A percentile compares a stretch with the other conserved stretches of the same genome.
Conservation (phyloP, 2,113 vertebrate species). For the Etheostoma spectabile region DNA sequence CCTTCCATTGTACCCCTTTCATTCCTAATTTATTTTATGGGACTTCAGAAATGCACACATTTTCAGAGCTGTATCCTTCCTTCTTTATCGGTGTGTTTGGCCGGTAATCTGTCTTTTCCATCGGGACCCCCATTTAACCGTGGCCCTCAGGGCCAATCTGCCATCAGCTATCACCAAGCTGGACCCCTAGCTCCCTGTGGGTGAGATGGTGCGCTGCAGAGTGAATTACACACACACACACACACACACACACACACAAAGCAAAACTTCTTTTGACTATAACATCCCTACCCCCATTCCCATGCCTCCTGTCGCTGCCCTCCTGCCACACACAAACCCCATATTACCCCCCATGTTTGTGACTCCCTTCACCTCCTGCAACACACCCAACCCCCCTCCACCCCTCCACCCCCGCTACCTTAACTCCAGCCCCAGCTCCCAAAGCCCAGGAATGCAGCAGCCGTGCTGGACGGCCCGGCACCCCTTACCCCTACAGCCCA, state of each 20-base stretch:
- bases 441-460: slow-evolving; percentile 79
- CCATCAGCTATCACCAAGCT: slow-evolving; percentile 40
- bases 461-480: slow-evolving; percentile 62
- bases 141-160: slow-evolving; percentile 24
- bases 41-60: not conserved
- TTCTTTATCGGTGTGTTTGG: slow-evolving; percentile 20
- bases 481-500: slow-evolving; percentile 55
- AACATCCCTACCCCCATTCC: slow-evolving; percentile 38
- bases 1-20: not conserved
- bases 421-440: slow-evolving; percentile 73
- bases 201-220: slow-evolving; percentile 36
- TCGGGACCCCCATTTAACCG: slow-evolving; percentile 1
- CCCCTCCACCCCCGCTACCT: slow-evolving; percentile 12
- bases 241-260: slow-evolving; percentile 29
- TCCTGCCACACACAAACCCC: slow-evolving; percentile 30
- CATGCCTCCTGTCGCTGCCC: slow-evolving; percentile 58
- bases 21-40: not conserved
- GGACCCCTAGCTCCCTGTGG: slow-evolving; percentile 48
- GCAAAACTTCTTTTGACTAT: slow-evolving; percentile 44
- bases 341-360: not conserved
- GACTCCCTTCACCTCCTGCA: slow-evolving; percentile 47
- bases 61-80: not conserved
- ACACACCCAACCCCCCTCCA: slow-evolving; percentile 24
- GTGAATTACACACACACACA: slow-evolving; percentile 34
- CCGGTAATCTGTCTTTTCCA: slow-evolving; percentile 37